Evolutionary conservation across 2,113 vertebrate species (phyloP).

Genomic region (Sebastes fasciatus): DNA sequence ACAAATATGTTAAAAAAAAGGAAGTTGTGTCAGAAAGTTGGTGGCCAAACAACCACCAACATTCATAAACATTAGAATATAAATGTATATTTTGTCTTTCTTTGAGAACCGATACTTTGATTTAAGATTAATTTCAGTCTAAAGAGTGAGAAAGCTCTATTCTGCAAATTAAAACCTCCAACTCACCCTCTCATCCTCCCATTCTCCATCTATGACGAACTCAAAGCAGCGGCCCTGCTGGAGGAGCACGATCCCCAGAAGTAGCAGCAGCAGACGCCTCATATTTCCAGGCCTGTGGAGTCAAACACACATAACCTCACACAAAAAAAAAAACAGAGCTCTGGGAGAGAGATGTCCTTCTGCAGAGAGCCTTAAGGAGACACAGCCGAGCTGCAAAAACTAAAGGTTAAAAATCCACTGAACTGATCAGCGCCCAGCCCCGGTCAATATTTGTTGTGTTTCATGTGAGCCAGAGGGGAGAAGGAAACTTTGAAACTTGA

Average conservation of each 20-base stretch:
- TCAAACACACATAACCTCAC: slow-evolving; percentile 1
- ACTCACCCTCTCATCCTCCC: slow-evolving; percentile 80
- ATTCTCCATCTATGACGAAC: slow-evolving; percentile 85
- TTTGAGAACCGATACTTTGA: neutral
- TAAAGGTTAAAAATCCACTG: slow-evolving; percentile 72
- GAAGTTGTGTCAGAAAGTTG: neutral
- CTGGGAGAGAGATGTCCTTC: slow-evolving; percentile 15
- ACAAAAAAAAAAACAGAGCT: too few relatives aligned
- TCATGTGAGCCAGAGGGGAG: slow-evolving; percentile 65
- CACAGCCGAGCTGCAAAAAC: neutral
- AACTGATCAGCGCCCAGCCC: slow-evolving; percentile 42
- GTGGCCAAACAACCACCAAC: neutral
- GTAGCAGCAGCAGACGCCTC: slow-evolving; percentile 76
- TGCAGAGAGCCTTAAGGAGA: neutral
- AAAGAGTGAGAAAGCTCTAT: neutral
- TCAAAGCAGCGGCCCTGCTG: slow-evolving; percentile 85
- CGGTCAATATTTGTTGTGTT: slow-evolving; percentile 86
- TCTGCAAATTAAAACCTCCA: neutral
- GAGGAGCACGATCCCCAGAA: slow-evolving; percentile 80
- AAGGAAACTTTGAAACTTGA: slow-evolving; percentile 84
- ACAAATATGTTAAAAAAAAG: too few relatives aligned
- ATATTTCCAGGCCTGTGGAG: slow-evolving; percentile 76
- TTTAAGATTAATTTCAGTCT: too few relatives aligned
- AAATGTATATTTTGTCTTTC: neutral
- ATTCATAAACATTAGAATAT: neutral